phyloP scores from a whole-genome alignment of 2,797 vertebrate species.

The Enteromius afrohamiltoni region DNA sequence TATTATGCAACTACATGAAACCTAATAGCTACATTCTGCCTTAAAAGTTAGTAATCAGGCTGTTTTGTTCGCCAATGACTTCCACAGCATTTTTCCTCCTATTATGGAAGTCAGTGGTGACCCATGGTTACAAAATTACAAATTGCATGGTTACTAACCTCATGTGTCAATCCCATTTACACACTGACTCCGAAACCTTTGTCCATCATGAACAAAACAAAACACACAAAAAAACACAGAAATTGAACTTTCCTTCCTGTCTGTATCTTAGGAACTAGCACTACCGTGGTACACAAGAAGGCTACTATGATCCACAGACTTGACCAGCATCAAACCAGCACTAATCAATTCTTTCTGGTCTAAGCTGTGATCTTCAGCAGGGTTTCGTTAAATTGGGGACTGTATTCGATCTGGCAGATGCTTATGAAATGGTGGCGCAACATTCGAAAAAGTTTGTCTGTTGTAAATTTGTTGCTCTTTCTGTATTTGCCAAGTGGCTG shows the following conservation, averaged over 20 bases:
- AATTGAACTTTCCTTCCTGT: no score
- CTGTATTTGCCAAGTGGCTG: slow-evolving; percentile 69
- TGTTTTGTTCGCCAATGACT: no score
- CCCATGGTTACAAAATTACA: no score
- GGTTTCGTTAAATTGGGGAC: slow-evolving; percentile 16
- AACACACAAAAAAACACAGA: no score
- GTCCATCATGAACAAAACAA: no score
- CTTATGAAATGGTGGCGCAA: slow-evolving; percentile 66
- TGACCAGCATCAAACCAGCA: not conserved
- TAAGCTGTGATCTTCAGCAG: slow-evolving; percentile 7
- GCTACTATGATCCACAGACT: not conserved
- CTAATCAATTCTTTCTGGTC: not conserved
- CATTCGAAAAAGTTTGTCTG: slow-evolving; percentile 59
- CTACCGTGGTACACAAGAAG: not conserved
- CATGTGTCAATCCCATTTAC: no score
- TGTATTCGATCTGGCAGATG: slow-evolving; percentile 59
- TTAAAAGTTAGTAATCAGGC: no score
- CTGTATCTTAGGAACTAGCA: not conserved
- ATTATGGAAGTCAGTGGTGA: no score
- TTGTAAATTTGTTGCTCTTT: slow-evolving; percentile 66
- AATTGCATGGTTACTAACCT: no score
- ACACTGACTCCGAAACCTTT: not conserved
- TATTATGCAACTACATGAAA: not conserved
- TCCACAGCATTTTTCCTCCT: no score
- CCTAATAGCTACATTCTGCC: not conserved